Evolutionary conservation across 92 coral and sea anemone species (phyloP), one percentile per base, ranked within the genome.

Genomic region (Hydrozoanthus gracilis): DNA sequence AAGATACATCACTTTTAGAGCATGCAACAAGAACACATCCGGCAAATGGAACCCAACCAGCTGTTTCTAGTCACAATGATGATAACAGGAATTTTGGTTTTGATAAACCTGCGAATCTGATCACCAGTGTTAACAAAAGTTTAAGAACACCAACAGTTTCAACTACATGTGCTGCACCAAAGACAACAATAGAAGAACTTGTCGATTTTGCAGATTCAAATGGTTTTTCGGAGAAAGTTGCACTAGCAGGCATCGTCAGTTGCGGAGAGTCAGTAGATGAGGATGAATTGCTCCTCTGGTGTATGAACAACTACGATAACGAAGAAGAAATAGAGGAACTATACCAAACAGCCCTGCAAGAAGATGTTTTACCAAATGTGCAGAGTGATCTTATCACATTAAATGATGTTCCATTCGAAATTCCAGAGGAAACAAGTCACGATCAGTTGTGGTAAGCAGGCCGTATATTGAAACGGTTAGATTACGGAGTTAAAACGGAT

Each of bases 271-370:
- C 87, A 62, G 90, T 92, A 14, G 88, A 76, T 20, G 98, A 93
- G 87, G 92, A 86, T 51, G 95, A 95, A 54, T 90, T 95, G 64
- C 54, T 95, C 14, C 17, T 82, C 52, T 93, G 96, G 96, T 94
- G 94, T 58, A 45, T 95, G 70, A 84, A 90, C 39, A 73, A 92
- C 70, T 88, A 89, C 17, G 91, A 92, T 14, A 88, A 95, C 39
- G 91, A 83, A 1, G 95, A 90, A 77, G 67, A 52, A 44, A 18
- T 77, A 55, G 82, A 77, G 17, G 65, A 77, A 15, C 51, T 77
- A 4, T 77, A 77, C 67, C 14, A 55, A 46, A 54, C 39, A 14
- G 82, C 82, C 55, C 10, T 77, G 51, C 66, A 55, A 54, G 7
- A 77, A 55, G 82, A 39, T 35, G 46, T 7, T 4, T 17, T 50